Percentiles rank a stretch among this genome's conserved stretches.
These are phyloP conservation scores for Drepana falcataria DNA, from an alignment of 2,888 invertebrate species.

Conservation along the genomic window DNA sequence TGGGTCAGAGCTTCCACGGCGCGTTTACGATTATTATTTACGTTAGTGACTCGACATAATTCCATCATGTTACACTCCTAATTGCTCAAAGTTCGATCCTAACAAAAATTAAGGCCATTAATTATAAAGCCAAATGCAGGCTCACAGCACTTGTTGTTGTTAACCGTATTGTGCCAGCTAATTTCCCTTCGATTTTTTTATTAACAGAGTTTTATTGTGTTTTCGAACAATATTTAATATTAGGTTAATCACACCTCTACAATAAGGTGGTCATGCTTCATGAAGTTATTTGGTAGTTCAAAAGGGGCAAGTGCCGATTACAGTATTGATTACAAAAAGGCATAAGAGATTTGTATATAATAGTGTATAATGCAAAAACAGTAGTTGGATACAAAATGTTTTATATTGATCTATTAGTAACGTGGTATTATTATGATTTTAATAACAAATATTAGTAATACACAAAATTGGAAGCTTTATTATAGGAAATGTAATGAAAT, in stretches of 20 bases:
- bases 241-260: neutral
- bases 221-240: neutral
- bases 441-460: no score
- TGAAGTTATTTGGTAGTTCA: no score
- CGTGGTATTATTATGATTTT: no score
- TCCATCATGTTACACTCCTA: conserved; percentile 35
- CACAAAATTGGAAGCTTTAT: no score
- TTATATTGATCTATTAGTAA: no score
- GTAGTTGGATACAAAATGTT: no score
- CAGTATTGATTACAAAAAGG: no score
- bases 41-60: conserved; percentile 43
- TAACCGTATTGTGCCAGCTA: neutral
- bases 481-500: no score
- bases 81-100: conserved; percentile 27
- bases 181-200: neutral
- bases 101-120: conserved; percentile 24
- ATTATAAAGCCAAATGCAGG: conserved; percentile 19
- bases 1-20: conserved; percentile 39
- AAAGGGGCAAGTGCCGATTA: no score
- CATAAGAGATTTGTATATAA: no score
- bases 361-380: no score
- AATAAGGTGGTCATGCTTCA: no score
- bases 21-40: conserved; percentile 46
- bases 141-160: conserved; percentile 7
- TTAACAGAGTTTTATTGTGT: neutral